Evolutionary conservation across 1,140 invertebrate species (phyloP).

Genomic region (Heliconius nattereri): DNA sequence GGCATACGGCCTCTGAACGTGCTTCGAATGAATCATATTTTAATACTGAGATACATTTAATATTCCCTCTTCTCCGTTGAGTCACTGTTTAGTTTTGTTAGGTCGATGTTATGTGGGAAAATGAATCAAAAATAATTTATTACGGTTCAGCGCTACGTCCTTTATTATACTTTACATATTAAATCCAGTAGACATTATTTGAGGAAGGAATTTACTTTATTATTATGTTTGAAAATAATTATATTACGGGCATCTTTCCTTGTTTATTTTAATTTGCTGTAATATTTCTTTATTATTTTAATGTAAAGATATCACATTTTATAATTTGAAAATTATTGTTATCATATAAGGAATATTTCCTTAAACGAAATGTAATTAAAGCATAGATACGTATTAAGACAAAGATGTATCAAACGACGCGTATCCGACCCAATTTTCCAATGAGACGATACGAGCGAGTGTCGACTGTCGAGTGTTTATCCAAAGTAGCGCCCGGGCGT

Average conservation of each 20-base stretch:
- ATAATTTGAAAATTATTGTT: too few species aligned
- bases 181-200: conserved; percentile 20
- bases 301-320: too few species aligned
- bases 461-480: conserved; percentile 69
- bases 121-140: conserved; percentile 36
- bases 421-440: conserved; percentile 75
- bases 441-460: conserved; percentile 61
- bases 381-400: not conserved
- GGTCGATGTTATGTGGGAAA: conserved; percentile 31
- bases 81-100: conserved; percentile 37
- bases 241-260: not conserved
- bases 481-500: conserved; percentile 70
- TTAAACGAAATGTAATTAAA: not conserved
- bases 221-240: not conserved
- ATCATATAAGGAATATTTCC: not conserved
- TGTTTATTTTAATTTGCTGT: not conserved
- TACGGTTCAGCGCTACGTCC: conserved; percentile 17
- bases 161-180: conserved; percentile 41
- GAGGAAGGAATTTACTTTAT: conserved; percentile 8
- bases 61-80: conserved; percentile 33
- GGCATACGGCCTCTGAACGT: conserved; percentile 25
- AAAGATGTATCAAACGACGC: conserved; percentile 49
- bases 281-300: too few species aligned
- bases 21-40: conserved; percentile 36
- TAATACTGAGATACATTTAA: conserved; percentile 22